Percentiles rank a stretch among this genome's conserved stretches.
phyloP scores from a whole-genome alignment of 1,140 invertebrate species.

The Ooceraea biroi region DNA sequence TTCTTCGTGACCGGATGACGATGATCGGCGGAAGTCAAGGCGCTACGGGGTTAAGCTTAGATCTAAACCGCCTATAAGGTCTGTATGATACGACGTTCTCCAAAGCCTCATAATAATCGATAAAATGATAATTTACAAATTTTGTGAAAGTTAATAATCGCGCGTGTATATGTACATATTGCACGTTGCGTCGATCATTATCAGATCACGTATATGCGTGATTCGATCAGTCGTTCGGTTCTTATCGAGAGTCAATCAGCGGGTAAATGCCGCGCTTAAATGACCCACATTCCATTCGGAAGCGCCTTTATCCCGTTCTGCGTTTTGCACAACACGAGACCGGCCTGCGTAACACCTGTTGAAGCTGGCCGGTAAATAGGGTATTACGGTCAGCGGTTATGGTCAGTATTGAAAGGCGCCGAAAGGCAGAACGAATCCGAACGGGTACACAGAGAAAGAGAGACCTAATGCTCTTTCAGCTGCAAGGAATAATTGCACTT shows the following conservation, averaged over 20 bases:
- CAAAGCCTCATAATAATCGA: too few relatives aligned
- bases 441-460: slow-evolving; percentile 20
- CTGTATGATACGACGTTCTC: not conserved
- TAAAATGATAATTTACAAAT: too few relatives aligned
- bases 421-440: slow-evolving; percentile 36
- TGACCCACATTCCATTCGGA: slow-evolving; percentile 9
- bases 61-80: not conserved
- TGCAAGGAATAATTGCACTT: slow-evolving; percentile 72
- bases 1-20: slow-evolving; percentile 45
- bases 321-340: slow-evolving; percentile 13
- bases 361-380: slow-evolving; percentile 51
- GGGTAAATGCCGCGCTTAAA: too few relatives aligned
- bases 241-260: too few relatives aligned
- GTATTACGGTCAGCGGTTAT: slow-evolving; percentile 44
- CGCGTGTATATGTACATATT: too few relatives aligned
- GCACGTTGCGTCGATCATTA: too few relatives aligned
- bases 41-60: not conserved
- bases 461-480: slow-evolving; percentile 25
- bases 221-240: too few relatives aligned
- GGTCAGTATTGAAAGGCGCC: slow-evolving; percentile 31
- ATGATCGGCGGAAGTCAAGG: slow-evolving; percentile 43
- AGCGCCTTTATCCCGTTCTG: slow-evolving; percentile 5
- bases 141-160: too few relatives aligned
- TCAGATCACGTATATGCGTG: too few relatives aligned
- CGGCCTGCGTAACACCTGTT: slow-evolving; percentile 44